phyloP scores from a whole-genome alignment of 2,797 vertebrate species.

The Acrossocheilus fasciatus region DNA sequence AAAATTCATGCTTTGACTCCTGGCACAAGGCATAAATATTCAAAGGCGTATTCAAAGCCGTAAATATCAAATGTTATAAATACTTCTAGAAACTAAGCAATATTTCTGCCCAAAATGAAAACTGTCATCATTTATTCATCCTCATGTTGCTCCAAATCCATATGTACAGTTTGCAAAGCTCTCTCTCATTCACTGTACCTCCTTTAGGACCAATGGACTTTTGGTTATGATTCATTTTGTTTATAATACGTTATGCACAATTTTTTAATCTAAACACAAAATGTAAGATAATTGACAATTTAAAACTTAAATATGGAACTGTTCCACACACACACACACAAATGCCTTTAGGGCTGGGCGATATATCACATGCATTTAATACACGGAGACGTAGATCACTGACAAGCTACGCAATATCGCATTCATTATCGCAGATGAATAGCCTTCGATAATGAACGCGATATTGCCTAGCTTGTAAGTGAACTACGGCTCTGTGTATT shows the following conservation, averaged over 20 bases:
- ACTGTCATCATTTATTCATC: background rate
- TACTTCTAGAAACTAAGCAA: background rate
- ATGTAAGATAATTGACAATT: background rate
- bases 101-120: background rate
- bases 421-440: no score
- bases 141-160: background rate
- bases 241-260: background rate
- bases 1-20: background rate
- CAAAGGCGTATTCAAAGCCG: background rate
- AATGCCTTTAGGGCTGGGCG: no score
- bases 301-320: background rate
- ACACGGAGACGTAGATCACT: no score
- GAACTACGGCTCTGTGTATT: no score
- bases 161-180: background rate
- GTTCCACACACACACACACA: background rate
- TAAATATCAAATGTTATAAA: background rate
- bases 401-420: no score
- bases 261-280: background rate
- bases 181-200: background rate
- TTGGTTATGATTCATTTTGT: background rate
- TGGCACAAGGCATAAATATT: slow-evolving; percentile 2
- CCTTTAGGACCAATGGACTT: background rate
- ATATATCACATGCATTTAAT: no score
- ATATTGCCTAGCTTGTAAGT: no score
- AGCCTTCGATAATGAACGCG: no score